Evolutionary conservation across 2,113 vertebrate species (phyloP).

Genomic region (Corapipo altera): DNA sequence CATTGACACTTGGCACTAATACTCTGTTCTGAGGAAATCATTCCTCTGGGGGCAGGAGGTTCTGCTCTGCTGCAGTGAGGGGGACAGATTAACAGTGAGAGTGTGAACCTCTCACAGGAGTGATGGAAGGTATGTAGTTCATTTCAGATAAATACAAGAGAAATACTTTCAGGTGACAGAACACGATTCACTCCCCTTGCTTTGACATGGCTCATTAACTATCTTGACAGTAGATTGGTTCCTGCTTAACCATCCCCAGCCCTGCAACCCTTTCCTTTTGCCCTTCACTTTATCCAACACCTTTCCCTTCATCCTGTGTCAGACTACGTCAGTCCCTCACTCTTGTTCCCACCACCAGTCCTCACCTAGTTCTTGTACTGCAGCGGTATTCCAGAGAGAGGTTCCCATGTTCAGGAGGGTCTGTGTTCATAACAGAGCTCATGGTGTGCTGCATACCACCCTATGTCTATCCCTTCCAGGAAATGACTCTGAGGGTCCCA

Average conservation of each 20-base stretch:
- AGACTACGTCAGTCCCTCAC: not conserved
- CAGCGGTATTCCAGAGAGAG: fast-evolving
- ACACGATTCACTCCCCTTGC: not conserved
- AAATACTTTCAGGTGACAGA: not conserved
- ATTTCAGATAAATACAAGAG: not conserved
- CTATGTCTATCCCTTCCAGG: not conserved
- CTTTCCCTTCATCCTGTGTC: not conserved
- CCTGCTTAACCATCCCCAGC: not conserved
- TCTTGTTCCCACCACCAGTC: not conserved
- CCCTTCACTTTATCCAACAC: not conserved
- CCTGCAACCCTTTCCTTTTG: not conserved
- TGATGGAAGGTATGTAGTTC: not conserved
- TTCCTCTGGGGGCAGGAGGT: not conserved
- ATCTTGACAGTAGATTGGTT: not conserved
- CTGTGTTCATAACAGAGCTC: not conserved
- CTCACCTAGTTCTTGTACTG: not conserved
- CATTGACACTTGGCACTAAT: not conserved
- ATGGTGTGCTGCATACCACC: fast-evolving
- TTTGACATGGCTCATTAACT: not conserved
- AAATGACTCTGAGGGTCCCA: not conserved
- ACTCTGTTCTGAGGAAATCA: not conserved
- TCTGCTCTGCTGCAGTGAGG: not conserved
- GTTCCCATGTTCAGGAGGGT: not conserved
- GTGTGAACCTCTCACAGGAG: not conserved
- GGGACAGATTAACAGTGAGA: not conserved